phyloP scores from a whole-genome alignment of 2,888 invertebrate genomes.

The Horisme vitalbata region DNA sequence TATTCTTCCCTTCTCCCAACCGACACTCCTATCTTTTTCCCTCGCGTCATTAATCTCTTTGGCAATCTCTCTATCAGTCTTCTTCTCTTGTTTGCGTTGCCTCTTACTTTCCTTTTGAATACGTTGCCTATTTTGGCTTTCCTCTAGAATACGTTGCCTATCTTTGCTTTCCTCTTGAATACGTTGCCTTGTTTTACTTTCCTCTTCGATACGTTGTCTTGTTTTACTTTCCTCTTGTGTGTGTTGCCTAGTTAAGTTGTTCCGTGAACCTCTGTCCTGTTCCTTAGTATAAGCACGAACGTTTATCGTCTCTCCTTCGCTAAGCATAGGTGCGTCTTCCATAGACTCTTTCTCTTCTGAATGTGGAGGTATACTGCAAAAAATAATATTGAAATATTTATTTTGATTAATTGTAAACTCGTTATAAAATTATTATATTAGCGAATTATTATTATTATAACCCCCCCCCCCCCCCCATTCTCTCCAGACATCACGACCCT shows the following conservation, averaged over 20 bases:
- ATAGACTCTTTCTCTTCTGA: slow-evolving; percentile 13
- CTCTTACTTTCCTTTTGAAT: background rate
- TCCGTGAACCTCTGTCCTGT: no score
- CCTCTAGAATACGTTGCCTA: no score
- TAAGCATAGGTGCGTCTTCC: slow-evolving; percentile 38
- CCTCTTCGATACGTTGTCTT: no score
- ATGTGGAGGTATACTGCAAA: background rate
- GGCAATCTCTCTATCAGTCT: background rate
- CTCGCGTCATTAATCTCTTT: background rate
- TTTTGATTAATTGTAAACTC: no score
- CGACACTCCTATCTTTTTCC: background rate
- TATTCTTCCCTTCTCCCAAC: background rate
- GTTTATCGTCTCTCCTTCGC: slow-evolving; percentile 11
- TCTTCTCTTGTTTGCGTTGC: background rate
- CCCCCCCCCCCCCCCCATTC: no score
- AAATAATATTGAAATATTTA: background rate
- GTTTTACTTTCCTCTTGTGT: background rate
- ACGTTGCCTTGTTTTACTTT: no score
- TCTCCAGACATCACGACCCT: no score
- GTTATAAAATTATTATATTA: no score
- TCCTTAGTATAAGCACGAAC: background rate
- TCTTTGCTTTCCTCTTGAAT: no score
- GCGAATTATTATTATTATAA: no score
- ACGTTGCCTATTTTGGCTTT: background rate
- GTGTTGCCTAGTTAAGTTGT: background rate